phyloP scores from a whole-genome alignment of 2,797 vertebrate genomes.

The Chelmon rostratus region DNA sequence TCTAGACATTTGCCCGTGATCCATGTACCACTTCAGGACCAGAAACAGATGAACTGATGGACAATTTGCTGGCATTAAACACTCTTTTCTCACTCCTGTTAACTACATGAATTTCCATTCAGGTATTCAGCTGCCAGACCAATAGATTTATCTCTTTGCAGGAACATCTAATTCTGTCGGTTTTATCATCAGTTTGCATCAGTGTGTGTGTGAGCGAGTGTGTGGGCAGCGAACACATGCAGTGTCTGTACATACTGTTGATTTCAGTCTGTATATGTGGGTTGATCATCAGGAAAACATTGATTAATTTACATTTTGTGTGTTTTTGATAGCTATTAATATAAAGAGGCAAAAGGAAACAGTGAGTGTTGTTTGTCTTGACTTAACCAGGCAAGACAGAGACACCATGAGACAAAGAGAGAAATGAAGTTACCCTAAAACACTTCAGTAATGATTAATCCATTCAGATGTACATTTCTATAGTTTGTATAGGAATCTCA shows the following conservation, averaged over 20 bases:
- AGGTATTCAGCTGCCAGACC: constrained; percentile 57
- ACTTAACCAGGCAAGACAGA: constrained; percentile 19
- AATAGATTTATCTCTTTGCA: constrained; percentile 68
- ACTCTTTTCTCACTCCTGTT: constrained; percentile 50
- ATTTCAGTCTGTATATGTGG: constrained; percentile 62
- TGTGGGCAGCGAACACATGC: constrained; percentile 74
- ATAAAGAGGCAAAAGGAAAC: constrained; percentile 15
- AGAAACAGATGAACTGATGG: constrained; percentile 68
- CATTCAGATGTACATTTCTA: constrained; percentile 66
- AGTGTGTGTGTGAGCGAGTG: constrained; percentile 40
- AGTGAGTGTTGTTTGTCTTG: constrained; percentile 20
- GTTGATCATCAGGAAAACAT: constrained; percentile 47
- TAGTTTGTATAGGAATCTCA: constrained; percentile 69
- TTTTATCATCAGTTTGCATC: constrained; percentile 41
- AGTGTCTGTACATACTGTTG: constrained; percentile 72
- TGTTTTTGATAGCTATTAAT: constrained; percentile 42
- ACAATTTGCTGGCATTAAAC: constrained; percentile 58
- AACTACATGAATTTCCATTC: constrained; percentile 52
- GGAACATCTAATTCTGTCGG: constrained; percentile 67
- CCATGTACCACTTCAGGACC: constrained; percentile 59
- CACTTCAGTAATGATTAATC: constrained; percentile 25
- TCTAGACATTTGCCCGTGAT: constrained; percentile 63
- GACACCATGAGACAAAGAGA: constrained; percentile 32
- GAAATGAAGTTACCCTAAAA: constrained; percentile 17
- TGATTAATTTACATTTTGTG: constrained; percentile 46